Evolutionary conservation across 1,140 invertebrate species (phyloP).

Genomic region (Rhopalosiphum maidis): DNA sequence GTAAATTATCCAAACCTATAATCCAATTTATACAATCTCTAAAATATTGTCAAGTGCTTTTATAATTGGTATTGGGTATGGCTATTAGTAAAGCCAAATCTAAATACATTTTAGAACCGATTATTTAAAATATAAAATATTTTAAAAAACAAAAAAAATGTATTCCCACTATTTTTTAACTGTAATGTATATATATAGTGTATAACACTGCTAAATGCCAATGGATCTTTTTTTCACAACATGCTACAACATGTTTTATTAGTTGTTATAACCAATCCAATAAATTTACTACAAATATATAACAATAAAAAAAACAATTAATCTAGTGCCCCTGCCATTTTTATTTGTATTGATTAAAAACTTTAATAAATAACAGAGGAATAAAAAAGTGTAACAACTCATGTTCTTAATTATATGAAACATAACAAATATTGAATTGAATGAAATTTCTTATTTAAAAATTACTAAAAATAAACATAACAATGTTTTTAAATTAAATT

Average conservation of each 20-base stretch:
- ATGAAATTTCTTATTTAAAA: background rate
- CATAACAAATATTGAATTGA: background rate
- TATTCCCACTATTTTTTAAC: too few species aligned
- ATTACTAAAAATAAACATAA: background rate
- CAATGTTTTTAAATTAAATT: background rate
- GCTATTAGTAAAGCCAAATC: background rate
- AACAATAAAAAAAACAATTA: background rate
- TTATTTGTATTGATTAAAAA: background rate
- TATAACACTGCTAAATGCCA: background rate
- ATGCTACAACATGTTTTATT: background rate
- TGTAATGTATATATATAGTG: too few species aligned
- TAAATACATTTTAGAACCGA: background rate
- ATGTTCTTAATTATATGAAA: background rate
- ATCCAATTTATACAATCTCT: background rate
- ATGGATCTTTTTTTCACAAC: background rate
- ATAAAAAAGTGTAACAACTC: background rate
- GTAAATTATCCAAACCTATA: conserved; percentile 85
- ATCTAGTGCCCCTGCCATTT: background rate
- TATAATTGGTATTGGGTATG: background rate
- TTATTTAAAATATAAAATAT: too few species aligned
- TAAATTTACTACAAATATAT: conserved; percentile 10
- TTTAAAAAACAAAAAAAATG: too few species aligned
- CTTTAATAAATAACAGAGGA: background rate
- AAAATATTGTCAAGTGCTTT: background rate
- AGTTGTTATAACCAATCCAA: background rate